Conservation (phyloP, 2,888 invertebrate genomes). For the Anticlea derivata region DNA sequence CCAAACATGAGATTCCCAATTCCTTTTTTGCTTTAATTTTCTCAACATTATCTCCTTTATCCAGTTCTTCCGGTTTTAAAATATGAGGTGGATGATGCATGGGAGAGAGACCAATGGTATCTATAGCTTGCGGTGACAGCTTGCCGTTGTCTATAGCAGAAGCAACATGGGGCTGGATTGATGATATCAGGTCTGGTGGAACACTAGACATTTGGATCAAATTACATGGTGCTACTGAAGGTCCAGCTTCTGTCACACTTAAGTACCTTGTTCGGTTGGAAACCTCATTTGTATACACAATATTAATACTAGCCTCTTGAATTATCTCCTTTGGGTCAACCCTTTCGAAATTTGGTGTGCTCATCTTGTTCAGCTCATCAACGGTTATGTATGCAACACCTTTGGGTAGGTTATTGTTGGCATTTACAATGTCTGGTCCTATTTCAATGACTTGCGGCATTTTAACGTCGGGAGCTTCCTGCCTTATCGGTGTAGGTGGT, state of each 20-base stretch:
- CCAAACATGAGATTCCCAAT: constrained; percentile 70
- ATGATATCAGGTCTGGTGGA: constrained; percentile 74
- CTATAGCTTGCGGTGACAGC: constrained; percentile 40
- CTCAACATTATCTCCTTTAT: constrained; percentile 34
- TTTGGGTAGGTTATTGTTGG: constrained; percentile 63
- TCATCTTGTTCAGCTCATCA: constrained; percentile 76
- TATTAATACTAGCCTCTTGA: constrained; percentile 77
- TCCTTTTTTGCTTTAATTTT: constrained; percentile 41
- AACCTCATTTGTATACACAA: constrained; percentile 72
- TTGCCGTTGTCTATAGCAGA: constrained; percentile 34
- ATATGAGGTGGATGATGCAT: constrained; percentile 43
- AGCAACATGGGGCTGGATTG: constrained; percentile 55
- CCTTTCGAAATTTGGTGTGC: constrained; percentile 74
- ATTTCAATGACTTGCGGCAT: constrained; percentile 79
- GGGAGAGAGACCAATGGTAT: constrained; percentile 18
- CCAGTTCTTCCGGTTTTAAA: constrained; percentile 44
- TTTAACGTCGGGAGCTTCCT: constrained; percentile 60
- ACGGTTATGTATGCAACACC: constrained; percentile 75
- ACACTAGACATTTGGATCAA: constrained; percentile 67
- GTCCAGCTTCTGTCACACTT: constrained; percentile 56
- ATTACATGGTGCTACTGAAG: constrained; percentile 53
- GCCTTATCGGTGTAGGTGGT: constrained; percentile 38
- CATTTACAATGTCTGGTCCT: constrained; percentile 60
- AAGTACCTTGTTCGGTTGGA: constrained; percentile 60
- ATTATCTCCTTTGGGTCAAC: constrained; percentile 78